Conservation (phyloP, 2,888 invertebrate species). For the Caenorhabditis sinica region DNA sequence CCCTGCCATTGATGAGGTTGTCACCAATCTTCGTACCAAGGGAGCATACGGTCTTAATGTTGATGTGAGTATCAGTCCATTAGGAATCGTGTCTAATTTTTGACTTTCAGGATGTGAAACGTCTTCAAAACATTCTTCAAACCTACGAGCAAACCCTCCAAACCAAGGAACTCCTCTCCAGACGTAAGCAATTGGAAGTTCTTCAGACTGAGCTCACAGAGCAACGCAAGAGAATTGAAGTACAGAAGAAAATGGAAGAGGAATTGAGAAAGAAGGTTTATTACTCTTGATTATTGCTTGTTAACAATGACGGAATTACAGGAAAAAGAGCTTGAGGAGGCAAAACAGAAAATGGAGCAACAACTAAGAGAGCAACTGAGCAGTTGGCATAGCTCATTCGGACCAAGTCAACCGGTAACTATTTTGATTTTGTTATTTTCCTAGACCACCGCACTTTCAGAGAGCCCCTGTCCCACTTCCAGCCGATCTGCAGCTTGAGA, state of each 20-base stretch:
- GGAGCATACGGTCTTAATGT: slow-evolving; percentile 66
- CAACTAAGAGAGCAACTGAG: slow-evolving; percentile 71
- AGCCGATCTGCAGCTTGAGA: slow-evolving; percentile 40
- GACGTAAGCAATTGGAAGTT: slow-evolving; percentile 72
- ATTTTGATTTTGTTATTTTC: not conserved
- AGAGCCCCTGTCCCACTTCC: slow-evolving; percentile 50
- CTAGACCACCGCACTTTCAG: slow-evolving; percentile 16
- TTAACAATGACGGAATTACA: slow-evolving; percentile 33
- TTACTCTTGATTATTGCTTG: no score
- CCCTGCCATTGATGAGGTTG: slow-evolving; percentile 71
- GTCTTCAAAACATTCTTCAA: slow-evolving; percentile 72
- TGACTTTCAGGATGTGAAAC: slow-evolving; percentile 70
- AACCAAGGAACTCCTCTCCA: slow-evolving; percentile 74
- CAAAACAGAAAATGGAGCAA: slow-evolving; percentile 69
- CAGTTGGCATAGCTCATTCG: slow-evolving; percentile 70
- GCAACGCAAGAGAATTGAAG: slow-evolving; percentile 72
- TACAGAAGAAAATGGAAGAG: slow-evolving; percentile 69
- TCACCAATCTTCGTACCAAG: slow-evolving; percentile 67
- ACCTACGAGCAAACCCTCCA: slow-evolving; percentile 74
- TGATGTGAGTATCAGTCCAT: slow-evolving; percentile 50
- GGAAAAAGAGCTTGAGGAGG: slow-evolving; percentile 70
- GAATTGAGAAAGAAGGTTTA: slow-evolving; percentile 70
- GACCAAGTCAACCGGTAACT: slow-evolving; percentile 54
- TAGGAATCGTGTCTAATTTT: not conserved
- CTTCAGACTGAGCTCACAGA: slow-evolving; percentile 73